Conservation (phyloP, 2,888 invertebrate genomes). For the Endomychus coccineus region DNA sequence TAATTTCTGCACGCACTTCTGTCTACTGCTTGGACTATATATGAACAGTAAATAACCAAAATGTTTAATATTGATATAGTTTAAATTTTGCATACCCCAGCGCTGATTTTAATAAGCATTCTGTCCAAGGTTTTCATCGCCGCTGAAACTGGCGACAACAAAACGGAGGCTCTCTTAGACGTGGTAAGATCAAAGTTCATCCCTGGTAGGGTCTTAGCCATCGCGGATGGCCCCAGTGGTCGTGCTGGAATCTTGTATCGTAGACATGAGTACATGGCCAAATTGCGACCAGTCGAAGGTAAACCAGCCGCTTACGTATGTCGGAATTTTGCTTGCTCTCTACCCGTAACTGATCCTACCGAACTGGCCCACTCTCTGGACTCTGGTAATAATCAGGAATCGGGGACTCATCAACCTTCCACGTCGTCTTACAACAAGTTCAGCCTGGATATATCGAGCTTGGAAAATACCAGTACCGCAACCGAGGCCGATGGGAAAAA, state of each 20-base stretch:
- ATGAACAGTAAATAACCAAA: too few relatives aligned
- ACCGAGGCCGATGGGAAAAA: too few relatives aligned
- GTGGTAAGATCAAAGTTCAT: conserved; percentile 58
- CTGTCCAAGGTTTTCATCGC: conserved; percentile 56
- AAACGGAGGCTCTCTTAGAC: conserved; percentile 59
- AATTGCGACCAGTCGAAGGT: conserved; percentile 48
- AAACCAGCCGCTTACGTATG: conserved; percentile 73
- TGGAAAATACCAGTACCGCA: too few relatives aligned
- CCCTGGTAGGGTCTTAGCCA: conserved; percentile 61
- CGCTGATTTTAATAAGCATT: too few relatives aligned
- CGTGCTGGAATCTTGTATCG: conserved; percentile 35
- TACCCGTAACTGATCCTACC: conserved; percentile 63
- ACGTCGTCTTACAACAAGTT: too few relatives aligned
- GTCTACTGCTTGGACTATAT: too few relatives aligned
- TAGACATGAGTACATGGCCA: conserved; percentile 42
- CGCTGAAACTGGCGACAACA: conserved; percentile 56
- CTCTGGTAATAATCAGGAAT: conserved; percentile 1
- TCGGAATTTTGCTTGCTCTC: conserved; percentile 63
- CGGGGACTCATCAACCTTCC: too few relatives aligned
- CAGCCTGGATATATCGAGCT: too few relatives aligned
- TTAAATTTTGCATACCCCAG: too few relatives aligned
- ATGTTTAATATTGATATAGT: too few relatives aligned
- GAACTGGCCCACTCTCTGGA: conserved; percentile 54
- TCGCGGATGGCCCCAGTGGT: conserved; percentile 53
- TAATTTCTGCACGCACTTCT: too few relatives aligned